Evolutionary conservation across 2,113 vertebrate genomes (phyloP), one percentile per base, ranked within the genome.

Genomic region (Struthio camelus): DNA sequence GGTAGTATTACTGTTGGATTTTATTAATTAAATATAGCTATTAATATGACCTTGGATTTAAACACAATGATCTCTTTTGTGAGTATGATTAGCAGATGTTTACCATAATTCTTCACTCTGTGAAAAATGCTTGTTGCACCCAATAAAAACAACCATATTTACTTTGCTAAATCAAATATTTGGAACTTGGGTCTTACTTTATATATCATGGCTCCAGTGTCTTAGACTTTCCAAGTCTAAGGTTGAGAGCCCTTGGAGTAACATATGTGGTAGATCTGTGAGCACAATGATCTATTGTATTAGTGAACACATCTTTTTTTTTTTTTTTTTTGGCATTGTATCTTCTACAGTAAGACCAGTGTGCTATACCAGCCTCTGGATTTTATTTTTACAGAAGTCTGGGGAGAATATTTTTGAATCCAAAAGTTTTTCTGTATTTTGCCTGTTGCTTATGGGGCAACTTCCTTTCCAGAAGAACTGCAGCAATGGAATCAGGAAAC

Each of bases 61-160:
- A 97, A 97, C 94, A 98, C 96, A 98, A 93, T 98, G 95, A 95
- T 87, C 94, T 96, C 93, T 97, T 98, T 98, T 98, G 97, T 98
- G 96, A 96, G 97, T 96, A 93, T 96, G 97, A 97, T 97, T 96
- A 98, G 96, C 97, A 98, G 97, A 98, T 98, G 98, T 98, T 98
- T 98, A 98, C 98, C 96, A 97, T 98, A 98, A 98, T 98, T 98
- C 97, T 98, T 97, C 94, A 97, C 98, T 98, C 90, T 46, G 87
- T 94, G 92, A 97, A 95, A 97, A 98, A 97, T 84, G 89, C 91
- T 96, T 96, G 96, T 98, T 97, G 95, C 94, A 98, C 97, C 98
- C 98, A 98, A 98, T 97, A 97, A 97, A 98, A 98, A 98, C 97
- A 98, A 96, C 91, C 92, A 82, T 92, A 92, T 98, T 97, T 97